Evolutionary conservation across 2,113 vertebrate genomes (phyloP).

Genomic region (Cephalopholis sonnerati): DNA sequence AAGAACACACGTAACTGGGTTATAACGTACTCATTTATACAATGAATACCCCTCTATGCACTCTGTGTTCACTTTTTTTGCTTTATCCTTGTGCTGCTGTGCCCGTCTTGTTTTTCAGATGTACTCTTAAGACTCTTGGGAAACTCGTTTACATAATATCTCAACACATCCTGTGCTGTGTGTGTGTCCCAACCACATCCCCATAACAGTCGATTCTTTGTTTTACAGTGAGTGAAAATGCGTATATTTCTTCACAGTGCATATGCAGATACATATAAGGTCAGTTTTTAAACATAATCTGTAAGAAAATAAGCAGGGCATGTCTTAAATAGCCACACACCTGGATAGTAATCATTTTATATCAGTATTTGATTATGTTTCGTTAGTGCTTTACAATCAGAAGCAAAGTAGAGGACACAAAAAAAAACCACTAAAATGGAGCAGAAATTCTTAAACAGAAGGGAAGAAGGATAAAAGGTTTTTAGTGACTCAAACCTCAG

Average conservation of each 20-base stretch:
- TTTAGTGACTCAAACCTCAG: background rate
- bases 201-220: slow-evolving; percentile 84
- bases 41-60: background rate
- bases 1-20: background rate
- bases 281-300: background rate
- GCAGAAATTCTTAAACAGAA: background rate
- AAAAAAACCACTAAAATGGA: background rate
- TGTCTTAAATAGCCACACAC: background rate
- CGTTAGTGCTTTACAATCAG: background rate
- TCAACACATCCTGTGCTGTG: slow-evolving; percentile 90
- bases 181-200: slow-evolving; percentile 88
- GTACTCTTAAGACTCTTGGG: background rate
- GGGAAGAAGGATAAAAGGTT: background rate
- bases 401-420: background rate
- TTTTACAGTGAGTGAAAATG: slow-evolving; percentile 90
- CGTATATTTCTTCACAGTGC: slow-evolving; percentile 86
- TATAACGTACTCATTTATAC: background rate
- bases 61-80: background rate
- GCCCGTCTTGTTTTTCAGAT: background rate
- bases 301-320: background rate
- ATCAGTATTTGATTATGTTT: background rate
- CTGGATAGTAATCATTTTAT: background rate
- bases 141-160: slow-evolving; percentile 90
- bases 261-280: background rate
- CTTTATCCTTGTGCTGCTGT: background rate